phyloP scores from a whole-genome alignment of 2,113 vertebrate species.

The Phylloscopus whistleri region DNA sequence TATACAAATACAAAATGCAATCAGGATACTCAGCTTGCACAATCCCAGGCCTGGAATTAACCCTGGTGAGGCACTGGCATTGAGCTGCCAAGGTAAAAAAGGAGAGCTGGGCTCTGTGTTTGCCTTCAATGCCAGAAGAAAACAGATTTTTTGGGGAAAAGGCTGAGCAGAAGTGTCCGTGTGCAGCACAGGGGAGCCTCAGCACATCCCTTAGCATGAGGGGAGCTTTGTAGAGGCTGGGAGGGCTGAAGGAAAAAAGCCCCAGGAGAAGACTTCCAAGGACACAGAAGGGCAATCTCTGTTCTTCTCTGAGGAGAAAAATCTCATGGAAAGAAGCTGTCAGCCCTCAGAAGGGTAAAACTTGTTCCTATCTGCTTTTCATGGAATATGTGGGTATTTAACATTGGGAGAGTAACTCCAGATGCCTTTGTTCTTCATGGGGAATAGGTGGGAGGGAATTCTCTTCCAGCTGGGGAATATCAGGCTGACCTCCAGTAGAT shows the following conservation, averaged over 20 bases:
- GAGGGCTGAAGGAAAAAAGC: neutral
- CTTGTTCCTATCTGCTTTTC: neutral
- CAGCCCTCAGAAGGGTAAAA: neutral
- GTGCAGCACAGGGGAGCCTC: neutral
- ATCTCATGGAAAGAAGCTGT: neutral
- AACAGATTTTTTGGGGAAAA: accelerated
- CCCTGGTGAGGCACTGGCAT: neutral
- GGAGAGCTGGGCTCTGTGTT: neutral
- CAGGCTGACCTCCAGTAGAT: neutral
- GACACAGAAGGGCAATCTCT: neutral
- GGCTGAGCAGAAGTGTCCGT: neutral
- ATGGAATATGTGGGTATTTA: neutral
- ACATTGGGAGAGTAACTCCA: neutral
- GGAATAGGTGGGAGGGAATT: neutral
- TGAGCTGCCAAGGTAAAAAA: neutral
- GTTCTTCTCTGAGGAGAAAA: neutral
- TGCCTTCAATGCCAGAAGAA: neutral
- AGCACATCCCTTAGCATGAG: too few relatives aligned
- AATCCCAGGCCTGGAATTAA: neutral
- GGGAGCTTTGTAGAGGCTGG: neutral
- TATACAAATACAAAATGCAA: neutral
- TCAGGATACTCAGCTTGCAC: neutral
- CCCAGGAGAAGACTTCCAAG: neutral
- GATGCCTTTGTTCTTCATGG: neutral
- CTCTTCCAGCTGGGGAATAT: neutral